A percentile compares a stretch with the other conserved stretches of the same genome.
Conservation (phyloP, 2,888 invertebrate species). For the Harpalus rubripes region DNA sequence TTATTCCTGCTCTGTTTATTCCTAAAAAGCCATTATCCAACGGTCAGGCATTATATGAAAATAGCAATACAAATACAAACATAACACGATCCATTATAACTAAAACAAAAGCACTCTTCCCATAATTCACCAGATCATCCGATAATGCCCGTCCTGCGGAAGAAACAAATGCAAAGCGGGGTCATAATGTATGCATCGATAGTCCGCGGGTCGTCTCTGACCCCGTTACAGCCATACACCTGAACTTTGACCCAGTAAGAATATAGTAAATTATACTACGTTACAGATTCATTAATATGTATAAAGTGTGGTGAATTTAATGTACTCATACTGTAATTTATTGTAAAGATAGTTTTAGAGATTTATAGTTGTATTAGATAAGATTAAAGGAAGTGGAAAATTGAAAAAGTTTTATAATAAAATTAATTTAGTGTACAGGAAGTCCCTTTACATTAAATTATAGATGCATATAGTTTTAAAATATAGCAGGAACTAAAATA, state of each 20-base stretch:
- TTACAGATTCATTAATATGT: conserved; percentile 4
- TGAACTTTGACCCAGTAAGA: conserved; percentile 15
- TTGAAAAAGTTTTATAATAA: conserved; percentile 1
- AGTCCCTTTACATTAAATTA: background rate
- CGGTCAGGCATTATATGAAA: conserved; percentile 21
- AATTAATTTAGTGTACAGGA: background rate
- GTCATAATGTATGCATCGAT: conserved; percentile 24
- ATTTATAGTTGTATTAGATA: background rate
- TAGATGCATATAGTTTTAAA: background rate
- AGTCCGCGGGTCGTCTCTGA: background rate
- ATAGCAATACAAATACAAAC: conserved; percentile 29
- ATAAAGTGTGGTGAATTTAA: background rate
- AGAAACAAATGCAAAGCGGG: conserved; percentile 21
- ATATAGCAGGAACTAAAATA: background rate
- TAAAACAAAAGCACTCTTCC: conserved; percentile 31
- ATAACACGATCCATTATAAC: conserved; percentile 29
- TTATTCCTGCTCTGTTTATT: conserved; percentile 16
- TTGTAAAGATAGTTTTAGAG: background rate
- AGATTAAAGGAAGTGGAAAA: background rate
- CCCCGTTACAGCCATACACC: background rate
- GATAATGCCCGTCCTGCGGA: background rate
- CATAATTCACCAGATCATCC: conserved; percentile 46
- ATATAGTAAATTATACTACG: background rate
- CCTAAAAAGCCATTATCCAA: conserved; percentile 9
- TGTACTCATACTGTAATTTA: background rate